These are phyloP conservation scores for Caenorhabditis drosophilae DNA, from an alignment of 2,888 invertebrate species.

Conservation along the genomic window DNA sequence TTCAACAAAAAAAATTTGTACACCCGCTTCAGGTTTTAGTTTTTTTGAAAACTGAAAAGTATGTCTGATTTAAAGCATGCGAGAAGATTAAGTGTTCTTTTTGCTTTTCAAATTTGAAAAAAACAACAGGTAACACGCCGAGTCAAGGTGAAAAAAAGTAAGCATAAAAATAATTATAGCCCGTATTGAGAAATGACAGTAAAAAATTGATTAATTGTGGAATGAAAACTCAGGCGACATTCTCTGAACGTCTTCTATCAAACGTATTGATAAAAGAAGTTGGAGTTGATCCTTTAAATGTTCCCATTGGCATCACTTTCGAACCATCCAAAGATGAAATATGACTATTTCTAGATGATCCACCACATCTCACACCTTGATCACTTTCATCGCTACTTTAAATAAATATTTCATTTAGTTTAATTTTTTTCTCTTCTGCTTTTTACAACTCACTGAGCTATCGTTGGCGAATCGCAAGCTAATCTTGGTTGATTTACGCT, in stretches of 20 bases:
- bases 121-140: no score
- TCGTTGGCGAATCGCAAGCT: slow-evolving; percentile 46
- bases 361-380: slow-evolving; percentile 44
- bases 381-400: slow-evolving; percentile 56
- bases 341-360: slow-evolving; percentile 53
- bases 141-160: no score
- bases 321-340: slow-evolving; percentile 50
- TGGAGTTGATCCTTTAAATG: slow-evolving; percentile 40
- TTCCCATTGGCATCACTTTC: slow-evolving; percentile 38
- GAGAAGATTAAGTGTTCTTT: no score
- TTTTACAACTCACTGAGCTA: slow-evolving; percentile 33
- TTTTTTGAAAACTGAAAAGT: no score
- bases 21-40: no score
- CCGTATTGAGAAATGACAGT: no score
- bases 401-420: slow-evolving; percentile 1
- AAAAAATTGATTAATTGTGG: no score
- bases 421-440: not conserved
- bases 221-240: slow-evolving; percentile 19
- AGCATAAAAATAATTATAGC: no score
- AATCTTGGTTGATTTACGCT: slow-evolving; percentile 27
- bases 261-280: slow-evolving; percentile 46
- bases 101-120: no score
- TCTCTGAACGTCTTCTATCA: slow-evolving; percentile 36
- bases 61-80: no score
- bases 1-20: no score